phyloP scores from a whole-genome alignment of 2,113 vertebrate genomes.

The Sapajus apella region DNA sequence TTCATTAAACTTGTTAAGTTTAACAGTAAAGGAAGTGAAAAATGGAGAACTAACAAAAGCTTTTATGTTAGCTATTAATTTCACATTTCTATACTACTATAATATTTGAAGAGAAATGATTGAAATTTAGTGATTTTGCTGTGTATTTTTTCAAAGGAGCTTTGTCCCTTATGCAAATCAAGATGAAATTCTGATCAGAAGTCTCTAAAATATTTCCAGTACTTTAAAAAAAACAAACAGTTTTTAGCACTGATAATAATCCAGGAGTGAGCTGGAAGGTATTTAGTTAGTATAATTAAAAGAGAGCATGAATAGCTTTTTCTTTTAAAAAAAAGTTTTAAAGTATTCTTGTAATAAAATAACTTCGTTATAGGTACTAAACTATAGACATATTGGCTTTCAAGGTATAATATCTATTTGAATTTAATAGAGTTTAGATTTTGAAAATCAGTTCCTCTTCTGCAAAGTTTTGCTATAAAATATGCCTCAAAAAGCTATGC shows the following conservation, averaged over 20 bases:
- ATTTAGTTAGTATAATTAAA: background rate
- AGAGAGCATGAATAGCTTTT: background rate
- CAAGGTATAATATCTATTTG: background rate
- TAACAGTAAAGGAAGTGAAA: background rate
- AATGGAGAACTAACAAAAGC: background rate
- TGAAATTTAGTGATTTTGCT: conserved; percentile 8
- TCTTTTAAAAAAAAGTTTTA: background rate
- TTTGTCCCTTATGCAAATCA: background rate
- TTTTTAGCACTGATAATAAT: background rate
- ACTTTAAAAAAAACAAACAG: background rate
- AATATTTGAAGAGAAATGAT: background rate
- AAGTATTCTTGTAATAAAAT: conserved; percentile 2
- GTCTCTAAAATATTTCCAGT: background rate
- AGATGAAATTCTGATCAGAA: conserved; percentile 16
- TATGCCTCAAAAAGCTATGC: background rate
- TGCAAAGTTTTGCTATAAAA: background rate
- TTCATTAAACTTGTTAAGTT: background rate
- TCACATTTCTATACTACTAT: background rate
- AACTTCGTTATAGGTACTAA: background rate
- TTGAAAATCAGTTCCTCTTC: background rate
- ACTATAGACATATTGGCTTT: background rate
- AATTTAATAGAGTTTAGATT: background rate
- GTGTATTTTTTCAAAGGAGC: background rate
- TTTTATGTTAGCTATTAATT: background rate
- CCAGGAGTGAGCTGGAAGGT: background rate